Base-by-base conservation (phyloP, 2,797 vertebrate genomes). In the Sebastes itinus region DNA sequence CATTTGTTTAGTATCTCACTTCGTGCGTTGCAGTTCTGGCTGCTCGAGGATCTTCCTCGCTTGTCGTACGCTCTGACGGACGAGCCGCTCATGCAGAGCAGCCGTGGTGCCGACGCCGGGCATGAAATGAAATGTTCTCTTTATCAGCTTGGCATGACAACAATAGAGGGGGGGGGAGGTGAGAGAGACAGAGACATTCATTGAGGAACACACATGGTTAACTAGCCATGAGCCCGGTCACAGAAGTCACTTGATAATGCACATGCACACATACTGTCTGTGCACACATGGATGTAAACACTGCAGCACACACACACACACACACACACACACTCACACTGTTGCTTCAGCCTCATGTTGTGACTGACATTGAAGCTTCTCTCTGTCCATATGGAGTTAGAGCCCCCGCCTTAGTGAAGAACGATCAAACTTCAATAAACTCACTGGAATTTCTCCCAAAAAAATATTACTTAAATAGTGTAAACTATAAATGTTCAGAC, bases 71-170 rank as follows among this genome's bases (percentile, higher is more conserved):
- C 76, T 63, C 80, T 88, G 85, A 89, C 35, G 64, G 66, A 85
- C 55, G 30, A 68, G 42, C 72, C 56, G 30, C 49, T 87, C 91
- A 86, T 84, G 87, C 89, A 75, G 84, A 86, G 88, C 64, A 66
- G 80, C 82, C 78, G 27, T 33, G 79, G 84, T 49, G 76, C 72
- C 11, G 72, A 81, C 52, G 78, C 30, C 3, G 72, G 63, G 77
- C 82, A 81, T 65, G 81, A 75, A 87, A 92, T 89, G 88, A 91
- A 92, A 90, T 73, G 28, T 72, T 86, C 76, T 86, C 86, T 88
- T 88, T 74, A 88, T 84, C 80, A 72, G 73, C 78, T 67, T 65
- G 75, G 80, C 83, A 72, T 25, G 74, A 84, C 81, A 68, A 71
- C 68, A 77, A 33, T 38, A 14, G 27, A 4, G 66, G 12, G 38